phyloP scores from a whole-genome alignment of 2,888 invertebrate species.

The Sipunculus nudus region DNA sequence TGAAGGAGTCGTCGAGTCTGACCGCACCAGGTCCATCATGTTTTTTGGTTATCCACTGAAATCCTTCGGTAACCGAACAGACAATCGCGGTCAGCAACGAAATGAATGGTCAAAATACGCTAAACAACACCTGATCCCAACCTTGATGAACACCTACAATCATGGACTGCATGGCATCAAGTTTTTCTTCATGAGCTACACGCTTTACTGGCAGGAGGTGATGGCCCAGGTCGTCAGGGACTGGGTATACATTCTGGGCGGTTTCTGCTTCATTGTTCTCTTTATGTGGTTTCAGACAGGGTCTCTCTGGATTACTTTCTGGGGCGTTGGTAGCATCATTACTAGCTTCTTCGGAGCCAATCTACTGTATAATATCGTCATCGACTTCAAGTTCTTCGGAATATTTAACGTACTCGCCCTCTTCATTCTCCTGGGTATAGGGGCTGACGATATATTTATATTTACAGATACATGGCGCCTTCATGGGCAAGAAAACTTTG shows the following conservation, averaged over 20 bases:
- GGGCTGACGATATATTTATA: slow-evolving; percentile 33
- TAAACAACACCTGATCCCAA: not conserved
- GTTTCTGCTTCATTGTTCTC: slow-evolving; percentile 22
- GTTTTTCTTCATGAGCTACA: slow-evolving; percentile 8
- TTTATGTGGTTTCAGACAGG: slow-evolving; percentile 30
- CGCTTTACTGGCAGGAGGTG: not conserved
- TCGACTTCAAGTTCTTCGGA: slow-evolving; percentile 32
- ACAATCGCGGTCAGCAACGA: slow-evolving; percentile 1
- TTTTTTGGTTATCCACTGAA: slow-evolving; percentile 16
- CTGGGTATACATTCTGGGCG: slow-evolving; percentile 9
- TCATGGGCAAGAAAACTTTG: not conserved
- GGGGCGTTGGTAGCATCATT: slow-evolving; percentile 15
- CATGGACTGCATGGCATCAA: slow-evolving; percentile 1
- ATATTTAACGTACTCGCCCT: slow-evolving; percentile 33
- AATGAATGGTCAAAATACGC: not conserved
- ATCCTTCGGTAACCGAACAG: not conserved
- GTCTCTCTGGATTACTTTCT: slow-evolving; percentile 22
- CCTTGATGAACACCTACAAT: not conserved
- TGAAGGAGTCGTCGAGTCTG: not conserved
- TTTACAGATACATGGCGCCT: slow-evolving; percentile 27
- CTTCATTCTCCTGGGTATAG: slow-evolving; percentile 36
- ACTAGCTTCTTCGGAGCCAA: slow-evolving; percentile 21
- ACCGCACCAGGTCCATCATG: slow-evolving; percentile 11
- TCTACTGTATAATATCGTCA: slow-evolving; percentile 19
- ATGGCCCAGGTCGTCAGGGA: slow-evolving; percentile 2